phyloP scores from a whole-genome alignment of 1,140 invertebrate genomes.

The Pachypsylla venusta region DNA sequence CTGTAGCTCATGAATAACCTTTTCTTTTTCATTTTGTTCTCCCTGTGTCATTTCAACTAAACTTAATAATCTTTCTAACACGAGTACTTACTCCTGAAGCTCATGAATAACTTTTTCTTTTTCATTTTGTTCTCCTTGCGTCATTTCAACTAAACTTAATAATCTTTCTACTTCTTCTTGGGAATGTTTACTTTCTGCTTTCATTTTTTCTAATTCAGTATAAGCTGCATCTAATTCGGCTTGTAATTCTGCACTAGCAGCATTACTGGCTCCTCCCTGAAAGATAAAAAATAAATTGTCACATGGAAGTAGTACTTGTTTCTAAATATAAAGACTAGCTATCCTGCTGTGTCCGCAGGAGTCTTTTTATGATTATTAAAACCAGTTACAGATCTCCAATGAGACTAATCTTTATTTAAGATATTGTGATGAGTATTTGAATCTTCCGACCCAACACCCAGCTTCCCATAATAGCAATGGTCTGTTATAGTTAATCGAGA shows the following conservation, averaged over 20 bases:
- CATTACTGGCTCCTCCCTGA: slow-evolving; percentile 13
- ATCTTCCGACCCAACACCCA: too few relatives aligned
- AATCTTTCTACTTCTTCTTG: slow-evolving; percentile 78
- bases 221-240: slow-evolving; percentile 61
- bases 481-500: too few relatives aligned
- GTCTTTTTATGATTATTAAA: too few relatives aligned
- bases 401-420: too few relatives aligned
- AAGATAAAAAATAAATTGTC: too few relatives aligned
- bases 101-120: slow-evolving; percentile 92
- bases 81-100: slow-evolving; percentile 77
- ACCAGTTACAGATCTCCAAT: too few relatives aligned
- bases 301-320: too few relatives aligned
- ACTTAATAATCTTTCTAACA: not conserved
- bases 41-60: not conserved
- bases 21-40: not conserved
- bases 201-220: slow-evolving; percentile 48
- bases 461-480: too few relatives aligned
- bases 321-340: too few relatives aligned
- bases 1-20: not conserved
- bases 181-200: slow-evolving; percentile 62
- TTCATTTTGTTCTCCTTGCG: slow-evolving; percentile 85
- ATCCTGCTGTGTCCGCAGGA: too few relatives aligned
- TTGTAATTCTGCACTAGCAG: slow-evolving; percentile 38
- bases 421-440: too few relatives aligned
- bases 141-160: slow-evolving; percentile 81